Conservation (phyloP, 1,140 invertebrate genomes). For the Leptinotarsa texana region DNA sequence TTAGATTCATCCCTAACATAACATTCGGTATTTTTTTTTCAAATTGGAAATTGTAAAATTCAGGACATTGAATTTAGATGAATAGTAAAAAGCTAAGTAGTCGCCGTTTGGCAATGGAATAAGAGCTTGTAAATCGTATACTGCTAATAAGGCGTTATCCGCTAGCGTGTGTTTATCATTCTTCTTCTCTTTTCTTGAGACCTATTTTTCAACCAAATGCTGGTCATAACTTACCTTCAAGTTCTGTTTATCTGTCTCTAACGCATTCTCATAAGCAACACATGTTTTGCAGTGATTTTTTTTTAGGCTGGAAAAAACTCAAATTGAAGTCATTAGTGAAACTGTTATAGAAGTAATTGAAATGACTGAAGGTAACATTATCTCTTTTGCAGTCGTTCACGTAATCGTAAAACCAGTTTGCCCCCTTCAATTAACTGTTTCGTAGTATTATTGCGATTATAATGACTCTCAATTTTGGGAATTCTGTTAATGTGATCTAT, state of each 20-base stretch:
- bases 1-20: not conserved
- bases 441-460: not conserved
- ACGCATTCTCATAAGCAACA: slow-evolving; percentile 45
- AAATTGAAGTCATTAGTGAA: slow-evolving; percentile 52
- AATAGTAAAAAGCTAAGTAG: not conserved
- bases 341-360: slow-evolving; percentile 36
- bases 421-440: not conserved
- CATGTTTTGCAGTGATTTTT: slow-evolving; percentile 54
- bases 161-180: not conserved
- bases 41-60: not conserved
- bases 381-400: not conserved
- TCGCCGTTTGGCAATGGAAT: not conserved
- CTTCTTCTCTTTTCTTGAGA: slow-evolving; percentile 1
- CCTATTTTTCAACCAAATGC: slow-evolving; percentile 48
- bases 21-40: not conserved
- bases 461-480: slow-evolving; percentile 4
- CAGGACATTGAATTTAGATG: not conserved
- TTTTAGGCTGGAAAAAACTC: slow-evolving; percentile 50
- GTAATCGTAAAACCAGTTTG: not conserved
- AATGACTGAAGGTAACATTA: slow-evolving; percentile 41
- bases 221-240: slow-evolving; percentile 40
- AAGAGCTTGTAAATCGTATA: not conserved
- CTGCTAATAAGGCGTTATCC: not conserved
- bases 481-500: not conserved
- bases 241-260: slow-evolving; percentile 37